These are phyloP conservation scores for Pollimyrus isidori DNA, from an alignment of 2,113 vertebrate species.

Conservation along the genomic window DNA sequence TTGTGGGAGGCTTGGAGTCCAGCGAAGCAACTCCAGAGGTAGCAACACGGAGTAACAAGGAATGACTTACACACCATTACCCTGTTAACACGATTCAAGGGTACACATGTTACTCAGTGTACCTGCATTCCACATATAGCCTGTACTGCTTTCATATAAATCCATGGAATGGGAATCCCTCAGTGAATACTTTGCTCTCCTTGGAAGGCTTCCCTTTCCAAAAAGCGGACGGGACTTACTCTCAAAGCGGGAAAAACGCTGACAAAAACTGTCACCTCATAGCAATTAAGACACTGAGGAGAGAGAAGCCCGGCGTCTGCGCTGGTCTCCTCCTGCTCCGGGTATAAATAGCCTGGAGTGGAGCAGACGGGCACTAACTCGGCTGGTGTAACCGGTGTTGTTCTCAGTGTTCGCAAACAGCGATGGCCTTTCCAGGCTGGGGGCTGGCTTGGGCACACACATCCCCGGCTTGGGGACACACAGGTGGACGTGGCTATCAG, in stretches of 20 bases:
- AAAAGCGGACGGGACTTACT: background rate
- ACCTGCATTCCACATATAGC: background rate
- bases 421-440: background rate
- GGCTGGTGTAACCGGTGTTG: background rate
- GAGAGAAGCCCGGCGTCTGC: background rate
- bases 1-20: background rate
- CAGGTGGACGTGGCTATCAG: background rate
- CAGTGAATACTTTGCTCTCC: background rate
- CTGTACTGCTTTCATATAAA: background rate
- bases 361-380: background rate
- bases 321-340: background rate
- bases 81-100: background rate
- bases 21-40: background rate
- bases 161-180: background rate
- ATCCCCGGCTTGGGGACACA: background rate
- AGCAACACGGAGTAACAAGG: background rate
- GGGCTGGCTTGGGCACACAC: background rate
- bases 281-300: background rate
- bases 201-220: background rate
- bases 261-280: background rate
- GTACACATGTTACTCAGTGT: background rate
- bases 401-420: background rate
- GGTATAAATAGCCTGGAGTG: background rate
- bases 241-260: background rate
- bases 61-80: background rate